Conservation (phyloP, 2,113 vertebrate species). For the Gymnarchus niloticus region DNA sequence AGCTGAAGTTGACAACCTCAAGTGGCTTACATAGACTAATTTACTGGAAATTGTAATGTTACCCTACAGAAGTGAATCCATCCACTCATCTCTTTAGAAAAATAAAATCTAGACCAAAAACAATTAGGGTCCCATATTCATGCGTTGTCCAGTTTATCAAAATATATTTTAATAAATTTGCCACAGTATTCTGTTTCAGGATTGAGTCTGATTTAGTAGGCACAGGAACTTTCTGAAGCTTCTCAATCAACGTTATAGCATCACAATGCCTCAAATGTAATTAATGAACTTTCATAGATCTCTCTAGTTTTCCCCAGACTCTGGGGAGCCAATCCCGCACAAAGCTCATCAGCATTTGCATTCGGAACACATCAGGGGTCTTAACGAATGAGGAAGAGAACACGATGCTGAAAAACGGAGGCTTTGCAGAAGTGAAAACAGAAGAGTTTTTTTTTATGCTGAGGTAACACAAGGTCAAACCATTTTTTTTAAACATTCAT, state of each 20-base stretch:
- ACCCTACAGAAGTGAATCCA: not conserved
- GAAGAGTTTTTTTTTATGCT: too few species aligned
- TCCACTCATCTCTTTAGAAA: not conserved
- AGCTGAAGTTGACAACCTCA: not conserved
- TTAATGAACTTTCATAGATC: not conserved
- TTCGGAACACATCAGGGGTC: not conserved
- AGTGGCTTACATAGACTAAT: not conserved
- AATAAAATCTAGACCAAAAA: not conserved
- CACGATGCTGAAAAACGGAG: not conserved
- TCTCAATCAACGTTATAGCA: not conserved
- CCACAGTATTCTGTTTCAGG: not conserved
- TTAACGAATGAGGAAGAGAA: not conserved
- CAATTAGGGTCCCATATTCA: not conserved
- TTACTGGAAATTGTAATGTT: not conserved
- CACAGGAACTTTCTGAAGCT: not conserved
- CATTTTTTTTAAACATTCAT: slow-evolving; percentile 49
- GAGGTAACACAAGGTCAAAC: slow-evolving; percentile 10
- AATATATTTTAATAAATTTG: not conserved
- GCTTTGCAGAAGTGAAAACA: not conserved
- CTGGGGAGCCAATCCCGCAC: not conserved
- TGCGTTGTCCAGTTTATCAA: not conserved
- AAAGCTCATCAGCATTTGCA: not conserved
- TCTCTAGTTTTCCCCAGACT: not conserved
- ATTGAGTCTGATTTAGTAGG: not conserved
- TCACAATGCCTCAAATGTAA: not conserved